Percentiles rank a stretch among this genome's conserved stretches.
Conservation (phyloP, 2,888 invertebrate genomes). For the Drosophila hamatofila region DNA sequence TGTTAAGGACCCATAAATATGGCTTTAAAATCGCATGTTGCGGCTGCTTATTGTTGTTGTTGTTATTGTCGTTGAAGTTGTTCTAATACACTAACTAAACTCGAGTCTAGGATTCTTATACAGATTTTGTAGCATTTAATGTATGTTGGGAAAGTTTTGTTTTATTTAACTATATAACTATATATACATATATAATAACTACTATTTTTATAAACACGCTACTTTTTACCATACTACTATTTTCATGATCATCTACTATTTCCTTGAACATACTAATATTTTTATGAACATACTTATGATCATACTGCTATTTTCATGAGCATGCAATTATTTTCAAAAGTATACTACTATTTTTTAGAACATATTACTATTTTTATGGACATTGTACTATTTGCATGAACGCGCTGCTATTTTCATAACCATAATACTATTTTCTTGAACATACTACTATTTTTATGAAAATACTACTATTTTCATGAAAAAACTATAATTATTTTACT, state of each 20-base stretch:
- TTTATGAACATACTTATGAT: not conserved
- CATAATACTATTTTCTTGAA: not conserved
- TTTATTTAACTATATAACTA: too few species aligned
- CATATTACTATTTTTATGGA: too few species aligned
- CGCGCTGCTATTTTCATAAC: too few species aligned
- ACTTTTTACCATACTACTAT: not conserved
- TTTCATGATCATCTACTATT: too few species aligned
- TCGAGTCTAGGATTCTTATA: not conserved
- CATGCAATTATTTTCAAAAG: too few species aligned
- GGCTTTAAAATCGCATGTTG: slow-evolving; percentile 51
- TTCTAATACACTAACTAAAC: slow-evolving; percentile 6
- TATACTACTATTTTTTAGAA: too few species aligned
- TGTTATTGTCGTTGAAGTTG: slow-evolving; percentile 30
- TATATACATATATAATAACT: too few species aligned
- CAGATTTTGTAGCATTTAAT: not conserved
- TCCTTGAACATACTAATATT: not conserved
- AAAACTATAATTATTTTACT: not conserved
- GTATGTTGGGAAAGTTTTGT: not conserved
- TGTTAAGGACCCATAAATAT: slow-evolving; percentile 66
- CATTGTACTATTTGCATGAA: too few species aligned
- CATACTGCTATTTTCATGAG: too few species aligned
- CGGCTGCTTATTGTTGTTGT: slow-evolving; percentile 37
- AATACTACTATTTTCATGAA: not conserved
- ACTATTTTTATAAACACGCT: not conserved
- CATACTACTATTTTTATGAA: not conserved